phyloP scores from a whole-genome alignment of 2,113 vertebrate genomes.

The Gobio gobio region DNA sequence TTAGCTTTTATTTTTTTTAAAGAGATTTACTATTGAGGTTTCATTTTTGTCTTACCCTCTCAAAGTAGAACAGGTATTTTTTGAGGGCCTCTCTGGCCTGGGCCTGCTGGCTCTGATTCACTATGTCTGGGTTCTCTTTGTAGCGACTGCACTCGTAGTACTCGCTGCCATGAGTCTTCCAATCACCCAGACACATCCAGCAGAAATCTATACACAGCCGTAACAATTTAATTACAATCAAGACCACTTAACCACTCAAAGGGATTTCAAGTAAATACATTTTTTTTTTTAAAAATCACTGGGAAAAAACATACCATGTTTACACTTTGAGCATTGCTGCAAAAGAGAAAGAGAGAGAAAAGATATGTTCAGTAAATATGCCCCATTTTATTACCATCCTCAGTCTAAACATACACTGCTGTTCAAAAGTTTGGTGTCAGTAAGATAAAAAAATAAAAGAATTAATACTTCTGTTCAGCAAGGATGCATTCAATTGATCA shows the following conservation, averaged over 20 bases:
- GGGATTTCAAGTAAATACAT: neutral
- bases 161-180: constrained; percentile 99
- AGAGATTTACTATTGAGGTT: neutral
- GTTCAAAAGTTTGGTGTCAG: neutral
- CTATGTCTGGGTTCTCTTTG: constrained; percentile 99
- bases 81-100: constrained; percentile 98
- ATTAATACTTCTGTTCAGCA: neutral
- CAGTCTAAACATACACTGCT: neutral
- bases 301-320: constrained; percentile 84
- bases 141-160: constrained; percentile 99
- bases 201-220: constrained; percentile 87
- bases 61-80: constrained; percentile 99
- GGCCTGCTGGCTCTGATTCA: constrained; percentile 99
- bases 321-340: constrained; percentile 99
- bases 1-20: neutral
- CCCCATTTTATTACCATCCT: neutral
- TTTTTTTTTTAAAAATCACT: neutral
- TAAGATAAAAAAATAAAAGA: too few relatives aligned
- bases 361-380: constrained; percentile 11
- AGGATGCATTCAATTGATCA: neutral
- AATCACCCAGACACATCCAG: constrained; percentile 99
- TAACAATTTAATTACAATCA: neutral
- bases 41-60: constrained; percentile 85
- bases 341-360: constrained; percentile 60
- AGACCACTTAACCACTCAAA: neutral